Evolutionary conservation across 2,113 vertebrate genomes (phyloP), one percentile per base, ranked within the genome.

Genomic region (Prolemur simus): DNA sequence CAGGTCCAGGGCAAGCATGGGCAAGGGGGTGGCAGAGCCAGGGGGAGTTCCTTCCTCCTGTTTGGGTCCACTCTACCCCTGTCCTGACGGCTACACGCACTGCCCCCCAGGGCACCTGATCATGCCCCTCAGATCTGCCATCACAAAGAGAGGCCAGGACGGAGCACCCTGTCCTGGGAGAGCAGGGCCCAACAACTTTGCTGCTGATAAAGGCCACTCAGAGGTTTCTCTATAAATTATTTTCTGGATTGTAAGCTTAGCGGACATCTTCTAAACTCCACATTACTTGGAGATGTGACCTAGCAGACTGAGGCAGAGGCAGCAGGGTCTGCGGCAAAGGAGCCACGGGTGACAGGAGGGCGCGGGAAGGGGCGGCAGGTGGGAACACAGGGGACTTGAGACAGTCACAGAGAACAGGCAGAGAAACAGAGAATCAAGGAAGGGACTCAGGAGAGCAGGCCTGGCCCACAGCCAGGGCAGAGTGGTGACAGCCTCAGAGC

Each of bases 231-330:
- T 7, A 7, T 29, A n/a, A 52, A 23, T 5, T 6, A 15, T 74
- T 88, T 92, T 78, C 37, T 54, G 84, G 58, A 68, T 66, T 66
- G 68, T 37, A 64, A 83, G 74, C 76, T 74, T 66, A 68, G 56
- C 54, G 56, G 60, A 83, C 42, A 83, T 52, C 78, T 89, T 92
- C 81, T 81, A 83, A 86, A 92, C 56, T 49, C 83, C 56, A 56
- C 49, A 54, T 42, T 37, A 60, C 68, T 73, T 63, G 25, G 63
- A 90, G 63, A 32, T 68, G 15, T 27, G 74, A 87, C 77, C 80
- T 90, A 27, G 32, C 47, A 83, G n/a, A 39, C 23, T 64, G 82
- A 90, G 74, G 78, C 17, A 32, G n/a, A 88, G 1, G 5, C 52
- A 89, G 56, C 23, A 39, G 20, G 58, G 29, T 37, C 34, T 74